These are phyloP conservation scores for Labia minor DNA, from an alignment of 2,888 invertebrate species.

Conservation along the genomic window DNA sequence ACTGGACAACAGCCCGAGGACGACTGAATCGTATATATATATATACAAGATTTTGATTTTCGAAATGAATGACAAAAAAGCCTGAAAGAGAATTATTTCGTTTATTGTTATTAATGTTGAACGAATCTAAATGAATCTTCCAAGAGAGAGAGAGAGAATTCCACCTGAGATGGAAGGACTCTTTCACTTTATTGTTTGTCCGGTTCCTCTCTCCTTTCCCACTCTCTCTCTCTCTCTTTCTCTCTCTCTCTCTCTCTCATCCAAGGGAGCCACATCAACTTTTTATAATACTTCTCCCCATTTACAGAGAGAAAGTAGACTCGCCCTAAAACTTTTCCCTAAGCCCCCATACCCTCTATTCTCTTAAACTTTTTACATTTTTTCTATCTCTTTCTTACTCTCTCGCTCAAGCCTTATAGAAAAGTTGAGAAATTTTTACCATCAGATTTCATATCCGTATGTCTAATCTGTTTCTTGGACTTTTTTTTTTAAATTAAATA, in stretches of 20 bases:
- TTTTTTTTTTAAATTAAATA: not conserved
- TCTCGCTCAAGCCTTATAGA: not conserved
- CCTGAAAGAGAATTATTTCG: too few relatives aligned
- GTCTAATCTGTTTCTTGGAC: not conserved
- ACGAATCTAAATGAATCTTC: too few relatives aligned
- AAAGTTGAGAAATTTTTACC: not conserved
- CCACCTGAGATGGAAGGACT: too few relatives aligned
- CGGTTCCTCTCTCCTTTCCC: too few relatives aligned
- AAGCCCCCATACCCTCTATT: constrained; percentile 2
- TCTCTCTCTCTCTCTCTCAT: not conserved
- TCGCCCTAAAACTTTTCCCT: constrained; percentile 5
- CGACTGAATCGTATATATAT: too few relatives aligned
- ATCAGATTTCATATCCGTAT: constrained; percentile 13
- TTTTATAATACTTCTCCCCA: constrained; percentile 5
- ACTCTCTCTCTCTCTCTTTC: too few relatives aligned
- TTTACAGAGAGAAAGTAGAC: not conserved
- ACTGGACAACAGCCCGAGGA: too few relatives aligned
- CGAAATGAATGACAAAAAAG: too few relatives aligned
- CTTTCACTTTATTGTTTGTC: too few relatives aligned
- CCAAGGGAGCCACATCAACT: not conserved
- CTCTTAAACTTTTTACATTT: constrained; percentile 13
- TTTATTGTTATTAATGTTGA: too few relatives aligned
- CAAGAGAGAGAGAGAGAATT: too few relatives aligned
- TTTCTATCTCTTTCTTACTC: not conserved
- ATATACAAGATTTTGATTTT: too few relatives aligned